Base-by-base conservation (phyloP, 2,113 vertebrate species). In the Neotoma lepida region DNA sequence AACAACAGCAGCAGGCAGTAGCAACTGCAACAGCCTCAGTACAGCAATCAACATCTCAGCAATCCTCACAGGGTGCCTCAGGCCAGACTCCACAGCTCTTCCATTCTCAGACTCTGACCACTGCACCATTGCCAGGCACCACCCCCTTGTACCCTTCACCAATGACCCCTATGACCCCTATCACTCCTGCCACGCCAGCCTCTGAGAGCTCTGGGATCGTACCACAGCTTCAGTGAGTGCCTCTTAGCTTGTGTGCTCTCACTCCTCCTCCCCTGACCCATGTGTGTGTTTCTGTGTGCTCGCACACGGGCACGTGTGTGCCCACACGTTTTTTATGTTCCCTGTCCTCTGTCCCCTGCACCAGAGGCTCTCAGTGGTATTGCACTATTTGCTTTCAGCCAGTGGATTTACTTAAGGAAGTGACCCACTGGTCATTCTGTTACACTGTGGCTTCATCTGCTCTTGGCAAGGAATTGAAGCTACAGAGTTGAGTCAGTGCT, bases 171-270 rank as follows among this genome's bases (percentile, higher is more conserved):
- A 99, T 99, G 99, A 99, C 99, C 56, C 99, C 99, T 2, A 98
- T 99, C 96, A 99, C 99, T 66, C 99, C 99, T 4, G 99, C 99
- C 41, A 99, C 99, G 3, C 99, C 99, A 0, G 99, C 99, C 0
- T 99, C 99, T 0, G 99, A 99, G 98, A 99, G 99, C 97, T 99
- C 99, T 46, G 99, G 99, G 94, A 99, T 99, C n/a, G 99, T 99
- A 56, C 99, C 99, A 0, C 99, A 99, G 97, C 98, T 99, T 54
- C 99, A 99, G 99, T 99, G 98, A 98, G 99, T 98, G 49, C 46
- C 28, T 6, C 6, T 17, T 28, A 41, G 15, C 24, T 28, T 1
- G 4, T 41, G n/a, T 82, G 8, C 24, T n/a, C 54, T 58, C n/a
- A 13, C 3, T 9, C 4, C 22, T 22, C 22, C 14, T 2, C 15